Conservation (phyloP, 2,113 vertebrate species). For the Atlantisia rogersi region DNA sequence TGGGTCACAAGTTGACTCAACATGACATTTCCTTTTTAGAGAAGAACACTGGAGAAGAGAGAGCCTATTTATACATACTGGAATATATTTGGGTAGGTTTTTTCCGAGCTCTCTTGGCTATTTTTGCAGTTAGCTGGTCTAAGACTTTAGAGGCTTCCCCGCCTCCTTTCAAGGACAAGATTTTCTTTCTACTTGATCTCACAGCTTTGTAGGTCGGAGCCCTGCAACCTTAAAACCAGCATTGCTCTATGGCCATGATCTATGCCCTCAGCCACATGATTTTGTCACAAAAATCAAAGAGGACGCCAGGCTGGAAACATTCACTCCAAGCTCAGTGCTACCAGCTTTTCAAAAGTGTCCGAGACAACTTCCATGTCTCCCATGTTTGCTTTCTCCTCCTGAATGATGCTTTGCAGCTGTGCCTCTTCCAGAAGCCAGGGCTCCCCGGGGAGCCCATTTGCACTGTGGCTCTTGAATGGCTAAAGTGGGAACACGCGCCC, state of each 20-base stretch:
- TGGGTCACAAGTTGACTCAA: slow-evolving; percentile 49
- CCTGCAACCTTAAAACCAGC: background rate
- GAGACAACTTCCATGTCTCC: background rate
- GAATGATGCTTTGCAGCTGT: slow-evolving; percentile 43
- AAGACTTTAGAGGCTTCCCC: background rate
- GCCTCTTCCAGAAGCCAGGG: background rate
- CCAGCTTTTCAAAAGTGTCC: background rate
- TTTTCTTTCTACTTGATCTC: background rate
- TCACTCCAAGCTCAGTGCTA: background rate
- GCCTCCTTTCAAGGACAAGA: background rate
- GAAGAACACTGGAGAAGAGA: background rate
- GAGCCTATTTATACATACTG: slow-evolving; percentile 17
- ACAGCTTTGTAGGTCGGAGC: background rate
- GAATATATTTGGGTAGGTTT: background rate
- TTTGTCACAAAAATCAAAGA: background rate
- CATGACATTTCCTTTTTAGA: slow-evolving; percentile 40
- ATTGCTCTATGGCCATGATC: fast-evolving
- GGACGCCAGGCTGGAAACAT: background rate
- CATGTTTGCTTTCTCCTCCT: background rate
- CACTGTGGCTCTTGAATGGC: slow-evolving; percentile 4
- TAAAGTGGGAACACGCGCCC: slow-evolving; percentile 43
- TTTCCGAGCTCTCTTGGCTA: background rate
- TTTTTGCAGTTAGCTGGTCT: background rate
- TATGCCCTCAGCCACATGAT: background rate
- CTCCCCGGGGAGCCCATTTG: slow-evolving; percentile 42